phyloP scores from a whole-genome alignment of 2,797 vertebrate species.

The Bradypodion pumilum region DNA sequence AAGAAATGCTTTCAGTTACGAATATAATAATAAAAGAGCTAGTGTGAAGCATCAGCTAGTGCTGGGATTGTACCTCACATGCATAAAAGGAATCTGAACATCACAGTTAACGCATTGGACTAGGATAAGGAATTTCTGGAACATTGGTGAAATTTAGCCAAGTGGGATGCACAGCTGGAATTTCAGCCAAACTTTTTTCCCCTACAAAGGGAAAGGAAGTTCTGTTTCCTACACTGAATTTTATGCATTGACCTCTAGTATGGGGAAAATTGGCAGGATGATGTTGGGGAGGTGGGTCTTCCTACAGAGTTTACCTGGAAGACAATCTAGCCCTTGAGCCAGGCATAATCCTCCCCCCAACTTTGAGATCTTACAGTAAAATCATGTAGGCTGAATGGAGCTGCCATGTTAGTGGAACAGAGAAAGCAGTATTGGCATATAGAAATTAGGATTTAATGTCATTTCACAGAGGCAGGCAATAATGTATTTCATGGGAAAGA shows the following conservation, averaged over 20 bases:
- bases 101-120: not conserved
- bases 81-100: not conserved
- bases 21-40: not conserved
- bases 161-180: too few species aligned
- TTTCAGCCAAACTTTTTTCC: not conserved
- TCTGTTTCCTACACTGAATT: not conserved
- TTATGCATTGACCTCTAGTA: not conserved
- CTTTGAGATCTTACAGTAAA: not conserved
- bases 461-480: not conserved
- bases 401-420: not conserved
- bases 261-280: not conserved
- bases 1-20: not conserved
- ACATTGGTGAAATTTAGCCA: not conserved
- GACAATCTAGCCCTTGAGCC: not conserved
- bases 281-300: not conserved
- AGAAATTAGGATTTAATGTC: not conserved
- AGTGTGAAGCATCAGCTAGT: not conserved
- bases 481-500: not conserved
- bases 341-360: not conserved
- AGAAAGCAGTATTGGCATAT: not conserved
- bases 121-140: not conserved
- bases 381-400: not conserved
- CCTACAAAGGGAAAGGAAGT: not conserved
- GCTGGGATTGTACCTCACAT: not conserved
- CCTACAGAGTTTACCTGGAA: not conserved